These are phyloP conservation scores for Melanocharis versteri DNA, from an alignment of 2,113 vertebrate species.

Conservation along the genomic window DNA sequence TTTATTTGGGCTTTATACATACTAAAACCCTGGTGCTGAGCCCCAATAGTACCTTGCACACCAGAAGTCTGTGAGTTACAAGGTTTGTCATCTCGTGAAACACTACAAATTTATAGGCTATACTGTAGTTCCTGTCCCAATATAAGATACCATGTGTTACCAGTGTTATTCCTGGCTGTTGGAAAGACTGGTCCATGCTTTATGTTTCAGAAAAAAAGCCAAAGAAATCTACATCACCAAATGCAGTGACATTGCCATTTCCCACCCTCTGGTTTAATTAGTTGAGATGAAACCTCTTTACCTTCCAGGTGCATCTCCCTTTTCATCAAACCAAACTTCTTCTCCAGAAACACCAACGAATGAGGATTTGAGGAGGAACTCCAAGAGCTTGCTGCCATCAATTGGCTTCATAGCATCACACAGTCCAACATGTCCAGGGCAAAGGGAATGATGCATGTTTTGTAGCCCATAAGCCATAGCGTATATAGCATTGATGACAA, in stretches of 20 bases:
- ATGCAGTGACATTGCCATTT: not conserved
- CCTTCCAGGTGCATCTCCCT: conserved; percentile 97
- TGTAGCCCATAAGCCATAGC: conserved; percentile 97
- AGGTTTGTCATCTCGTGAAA: not conserved
- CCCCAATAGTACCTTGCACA: not conserved
- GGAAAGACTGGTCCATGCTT: not conserved
- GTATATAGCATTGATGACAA: conserved; percentile 98
- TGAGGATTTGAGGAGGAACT: conserved; percentile 91
- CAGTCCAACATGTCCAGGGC: conserved; percentile 83
- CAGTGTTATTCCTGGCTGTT: not conserved
- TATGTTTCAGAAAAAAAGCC: not conserved
- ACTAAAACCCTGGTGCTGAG: not conserved
- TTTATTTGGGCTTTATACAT: not conserved
- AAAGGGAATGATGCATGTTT: conserved; percentile 90
- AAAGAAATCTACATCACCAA: not conserved
- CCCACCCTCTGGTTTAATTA: not conserved
- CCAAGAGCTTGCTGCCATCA: conserved; percentile 93
- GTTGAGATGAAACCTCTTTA: conserved; percentile 45
- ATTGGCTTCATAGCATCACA: conserved; percentile 96
- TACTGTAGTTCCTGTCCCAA: not conserved
- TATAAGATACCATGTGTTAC: not conserved
- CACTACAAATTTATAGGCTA: not conserved
- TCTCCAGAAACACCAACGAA: conserved; percentile 94
- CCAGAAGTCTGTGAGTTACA: not conserved
- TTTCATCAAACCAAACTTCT: conserved; percentile 96